These are phyloP conservation scores for Archivesica marissinica DNA, from an alignment of 1,140 invertebrate species.

Conservation along the genomic window DNA sequence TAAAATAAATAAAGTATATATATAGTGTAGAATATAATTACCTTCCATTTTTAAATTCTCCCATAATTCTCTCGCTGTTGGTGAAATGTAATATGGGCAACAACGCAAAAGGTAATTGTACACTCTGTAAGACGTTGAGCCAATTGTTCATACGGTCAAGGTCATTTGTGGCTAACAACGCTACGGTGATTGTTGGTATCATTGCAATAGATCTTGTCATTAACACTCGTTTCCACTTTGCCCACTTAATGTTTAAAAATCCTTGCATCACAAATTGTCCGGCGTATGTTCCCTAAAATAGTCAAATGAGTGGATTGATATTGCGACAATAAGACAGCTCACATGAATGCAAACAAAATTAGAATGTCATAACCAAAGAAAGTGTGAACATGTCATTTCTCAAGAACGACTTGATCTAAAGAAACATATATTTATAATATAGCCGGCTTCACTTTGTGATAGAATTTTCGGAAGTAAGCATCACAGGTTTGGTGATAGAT, in stretches of 20 bases:
- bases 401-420: too few species aligned
- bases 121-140: conserved; percentile 94
- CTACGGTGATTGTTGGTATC: conserved; percentile 92
- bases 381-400: too few species aligned
- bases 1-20: too few species aligned
- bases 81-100: conserved; percentile 95
- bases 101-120: conserved; percentile 89
- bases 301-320: too few species aligned
- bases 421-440: too few species aligned
- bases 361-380: too few species aligned
- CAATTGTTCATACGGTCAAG: conserved; percentile 94
- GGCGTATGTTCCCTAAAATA: conserved; percentile 79
- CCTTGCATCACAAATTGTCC: conserved; percentile 86
- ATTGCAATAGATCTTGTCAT: conserved; percentile 95
- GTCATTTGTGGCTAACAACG: conserved; percentile 89
- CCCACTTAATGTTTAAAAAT: conserved; percentile 94
- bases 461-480: too few species aligned
- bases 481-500: too few species aligned
- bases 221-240: conserved; percentile 94
- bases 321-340: too few species aligned
- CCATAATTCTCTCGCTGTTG: conserved; percentile 92
- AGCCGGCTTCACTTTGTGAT: too few species aligned
- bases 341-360: too few species aligned
- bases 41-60: conserved; percentile 80
- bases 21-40: conserved; percentile 46